Base-by-base conservation (phyloP, 2,797 vertebrate species). In the Sebastes trivittatus region DNA sequence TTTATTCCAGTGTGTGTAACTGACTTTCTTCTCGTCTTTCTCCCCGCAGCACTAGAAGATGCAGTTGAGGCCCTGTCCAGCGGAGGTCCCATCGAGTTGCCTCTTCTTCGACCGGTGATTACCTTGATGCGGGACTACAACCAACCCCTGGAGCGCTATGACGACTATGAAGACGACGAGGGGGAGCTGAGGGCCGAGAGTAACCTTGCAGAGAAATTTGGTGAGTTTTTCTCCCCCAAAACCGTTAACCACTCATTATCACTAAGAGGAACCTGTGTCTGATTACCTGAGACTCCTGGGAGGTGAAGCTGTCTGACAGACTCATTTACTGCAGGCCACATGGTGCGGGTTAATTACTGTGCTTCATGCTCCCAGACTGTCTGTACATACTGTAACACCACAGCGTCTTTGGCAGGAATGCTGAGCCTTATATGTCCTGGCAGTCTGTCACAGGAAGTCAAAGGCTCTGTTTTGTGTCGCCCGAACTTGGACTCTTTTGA, bases 151-250 rank as follows among this genome's bases (percentile, higher is more conserved):
- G 96, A 94, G 3, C 96, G 95, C 0, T 97, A 96, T 3, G 93
- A 96, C 0, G 92, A 96, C 27, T 97, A 97, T 0, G 97, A 98
- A 61, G 96, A 97, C 3, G 95, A 95, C 0, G 90, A 94, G 10
- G 92, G 94, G 13, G 97, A 97, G 8, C 96, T 97, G 7, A 94
- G 97, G 5, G 98, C 97, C 0, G 98, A 99, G 78, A 98, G 96
- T 91, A 97, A 96, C 0, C 84, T 99, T 36, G 89, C 94, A 0
- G 97, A 99, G 90, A 98, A 96, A 81, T 99, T 98, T 0, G 96
- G 98, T 99, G 88, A 89, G 96, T 81, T 69, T 29, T 10, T 13
- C 32, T 42, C 56, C 11, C 9, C 18, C 4, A 23, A 23, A 64
- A 69, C 61, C 56, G 34, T 78, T 75, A 82, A 75, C 23, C 4